These are phyloP conservation scores for Falco concolor DNA, from an alignment of 2,797 vertebrate genomes.

Conservation along the genomic window DNA sequence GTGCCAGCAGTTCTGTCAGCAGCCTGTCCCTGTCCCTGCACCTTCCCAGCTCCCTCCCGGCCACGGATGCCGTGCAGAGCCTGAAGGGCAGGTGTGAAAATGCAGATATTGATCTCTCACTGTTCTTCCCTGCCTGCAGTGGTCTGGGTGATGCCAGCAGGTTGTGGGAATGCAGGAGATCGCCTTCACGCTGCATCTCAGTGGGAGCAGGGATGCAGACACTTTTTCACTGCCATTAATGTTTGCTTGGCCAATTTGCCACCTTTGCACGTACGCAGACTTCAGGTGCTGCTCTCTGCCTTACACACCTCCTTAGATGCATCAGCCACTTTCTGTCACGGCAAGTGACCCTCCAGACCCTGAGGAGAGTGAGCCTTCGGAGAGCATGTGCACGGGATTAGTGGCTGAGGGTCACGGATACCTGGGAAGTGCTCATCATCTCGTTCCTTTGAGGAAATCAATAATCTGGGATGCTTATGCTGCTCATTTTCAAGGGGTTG, in stretches of 20 bases:
- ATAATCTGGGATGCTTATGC: neutral
- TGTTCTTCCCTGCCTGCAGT: rapidly evolving
- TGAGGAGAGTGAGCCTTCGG: neutral
- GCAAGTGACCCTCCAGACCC: neutral
- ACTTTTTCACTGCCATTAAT: too few species aligned
- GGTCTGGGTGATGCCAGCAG: neutral
- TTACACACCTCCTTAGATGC: neutral
- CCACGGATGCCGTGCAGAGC: rapidly evolving
- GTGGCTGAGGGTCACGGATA: neutral
- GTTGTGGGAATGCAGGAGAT: neutral
- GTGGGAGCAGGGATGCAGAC: neutral
- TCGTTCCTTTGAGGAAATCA: neutral
- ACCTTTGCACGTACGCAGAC: rapidly evolving
- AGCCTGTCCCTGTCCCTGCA: neutral
- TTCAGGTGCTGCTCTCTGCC: neutral
- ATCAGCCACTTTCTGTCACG: neutral
- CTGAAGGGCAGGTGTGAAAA: neutral
- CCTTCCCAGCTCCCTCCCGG: neutral
- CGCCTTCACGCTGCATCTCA: rapidly evolving
- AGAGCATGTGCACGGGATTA: neutral
- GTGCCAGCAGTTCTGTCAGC: neutral
- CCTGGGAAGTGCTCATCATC: neutral
- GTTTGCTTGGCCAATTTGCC: neutral
- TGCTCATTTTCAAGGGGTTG: neutral
- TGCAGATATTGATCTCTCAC: rapidly evolving